phyloP scores from a whole-genome alignment of 1,140 invertebrate species.

The Hylaeus anthracinus region DNA sequence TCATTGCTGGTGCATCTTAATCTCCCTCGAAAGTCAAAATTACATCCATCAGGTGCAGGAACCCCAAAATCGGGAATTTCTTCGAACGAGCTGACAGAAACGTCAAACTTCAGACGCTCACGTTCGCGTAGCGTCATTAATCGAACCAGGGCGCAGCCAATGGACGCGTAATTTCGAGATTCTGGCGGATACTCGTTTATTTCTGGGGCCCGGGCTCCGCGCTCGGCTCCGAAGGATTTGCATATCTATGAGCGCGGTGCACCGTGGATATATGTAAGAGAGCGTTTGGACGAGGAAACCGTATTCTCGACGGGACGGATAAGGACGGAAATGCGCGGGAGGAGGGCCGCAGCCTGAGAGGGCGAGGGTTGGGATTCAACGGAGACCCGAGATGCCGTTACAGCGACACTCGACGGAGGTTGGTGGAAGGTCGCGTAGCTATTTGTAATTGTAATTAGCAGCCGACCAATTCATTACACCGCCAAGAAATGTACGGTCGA shows the following conservation, averaged over 20 bases:
- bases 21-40: too few species aligned
- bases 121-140: slow-evolving; percentile 12
- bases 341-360: neutral
- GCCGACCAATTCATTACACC: slow-evolving; percentile 61
- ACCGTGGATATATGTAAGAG: slow-evolving; percentile 15
- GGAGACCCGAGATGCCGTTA: slow-evolving; percentile 20
- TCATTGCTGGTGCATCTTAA: too few species aligned
- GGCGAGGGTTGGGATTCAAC: neutral
- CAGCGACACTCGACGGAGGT: slow-evolving; percentile 29
- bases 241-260: slow-evolving; percentile 46
- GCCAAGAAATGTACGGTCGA: slow-evolving; percentile 41
- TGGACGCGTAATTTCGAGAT: slow-evolving; percentile 22
- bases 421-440: slow-evolving; percentile 44
- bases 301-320: neutral
- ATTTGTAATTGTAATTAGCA: slow-evolving; percentile 70
- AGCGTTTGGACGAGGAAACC: slow-evolving; percentile 6
- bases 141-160: slow-evolving; percentile 1
- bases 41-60: too few species aligned
- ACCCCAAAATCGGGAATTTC: too few species aligned
- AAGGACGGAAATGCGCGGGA: slow-evolving; percentile 11
- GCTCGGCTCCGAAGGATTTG: slow-evolving; percentile 37
- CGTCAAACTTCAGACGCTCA: neutral
- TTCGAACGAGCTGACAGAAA: too few species aligned
- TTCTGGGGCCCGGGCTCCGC: slow-evolving; percentile 7
- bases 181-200: slow-evolving; percentile 22